Base-by-base conservation (phyloP, 2,888 invertebrate genomes). In the Phengaris alcon region DNA sequence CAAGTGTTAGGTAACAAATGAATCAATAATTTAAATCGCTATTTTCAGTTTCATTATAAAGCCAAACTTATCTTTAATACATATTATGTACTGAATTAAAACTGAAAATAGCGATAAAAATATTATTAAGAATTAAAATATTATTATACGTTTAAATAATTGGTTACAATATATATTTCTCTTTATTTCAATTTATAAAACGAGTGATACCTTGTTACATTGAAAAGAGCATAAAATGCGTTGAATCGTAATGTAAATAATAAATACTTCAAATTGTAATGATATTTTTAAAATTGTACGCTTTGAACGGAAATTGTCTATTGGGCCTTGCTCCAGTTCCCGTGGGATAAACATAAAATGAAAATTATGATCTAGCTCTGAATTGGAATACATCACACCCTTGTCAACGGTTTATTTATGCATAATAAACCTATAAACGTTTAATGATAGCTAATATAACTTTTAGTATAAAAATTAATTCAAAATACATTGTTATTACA, bases 311-410 rank as follows among this genome's bases (percentile, higher is more conserved):
- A 74, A 44, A 64, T 35, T 68, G 54, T 74, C 74, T 54, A 68
- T 54, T 54, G 68, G 54, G 52, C 68, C 35, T 54, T 68, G 44
- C n/a, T 52, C 51, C 44, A 52, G 13, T 74, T 74, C 68, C n/a
- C 52, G 68, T 35, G 44, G 64, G 52, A 74, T 55, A 22, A 74
- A 68, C 68, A 64, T 68, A 48, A 54, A 74, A 74, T 68, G n/a
- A 68, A 74, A 74, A 68, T 35, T 52, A 52, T 51, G 68, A 74
- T 10, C 59, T 48, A 35, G 51, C 15, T 68, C 64, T 15, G 48
- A 35, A 74, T 44, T 54, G n/a, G 15, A 15, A 64, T 52, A 52
- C 68, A 68, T n/a, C n/a, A 22, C 10, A 35, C 51, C 35, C 4
- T 12, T 52, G 68, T 9, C 44, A 59, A 59, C 0, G 46, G 8